Evolutionary conservation across 2,888 invertebrate species (phyloP).

Genomic region (Actias luna): DNA sequence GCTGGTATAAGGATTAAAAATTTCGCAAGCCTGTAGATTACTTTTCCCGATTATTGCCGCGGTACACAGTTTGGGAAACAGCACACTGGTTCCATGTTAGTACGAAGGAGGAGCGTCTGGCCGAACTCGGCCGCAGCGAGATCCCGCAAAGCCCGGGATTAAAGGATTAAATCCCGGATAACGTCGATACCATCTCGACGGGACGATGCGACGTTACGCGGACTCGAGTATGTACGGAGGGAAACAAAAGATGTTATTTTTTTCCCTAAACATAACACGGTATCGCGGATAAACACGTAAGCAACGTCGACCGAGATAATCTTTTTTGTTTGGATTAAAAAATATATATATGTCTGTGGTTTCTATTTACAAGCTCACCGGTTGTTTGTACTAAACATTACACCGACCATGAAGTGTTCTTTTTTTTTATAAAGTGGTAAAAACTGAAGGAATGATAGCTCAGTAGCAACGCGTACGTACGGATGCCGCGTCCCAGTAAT

Average conservation of each 20-base stretch:
- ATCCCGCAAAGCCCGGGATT: slow-evolving; percentile 18
- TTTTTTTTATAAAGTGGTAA: too few relatives aligned
- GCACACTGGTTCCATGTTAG: too few relatives aligned
- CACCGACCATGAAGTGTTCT: too few relatives aligned
- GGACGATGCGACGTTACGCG: background rate
- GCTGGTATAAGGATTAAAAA: too few relatives aligned
- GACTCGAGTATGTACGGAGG: background rate
- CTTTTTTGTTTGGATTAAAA: background rate
- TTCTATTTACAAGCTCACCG: background rate
- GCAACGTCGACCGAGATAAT: background rate
- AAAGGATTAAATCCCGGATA: slow-evolving; percentile 14
- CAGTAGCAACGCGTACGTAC: too few relatives aligned
- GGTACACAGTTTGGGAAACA: too few relatives aligned
- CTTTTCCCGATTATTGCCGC: too few relatives aligned
- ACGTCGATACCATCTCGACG: slow-evolving; percentile 16
- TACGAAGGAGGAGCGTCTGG: background rate
- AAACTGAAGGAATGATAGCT: too few relatives aligned
- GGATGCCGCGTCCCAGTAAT: too few relatives aligned
- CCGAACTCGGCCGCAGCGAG: background rate
- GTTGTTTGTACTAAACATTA: background rate
- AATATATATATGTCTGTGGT: background rate
- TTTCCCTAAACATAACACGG: background rate
- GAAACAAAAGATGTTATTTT: background rate
- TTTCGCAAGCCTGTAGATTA: too few relatives aligned
- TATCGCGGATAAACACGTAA: background rate